phyloP scores from a whole-genome alignment of 2,797 vertebrate genomes.

The Epinephelus coioides region DNA sequence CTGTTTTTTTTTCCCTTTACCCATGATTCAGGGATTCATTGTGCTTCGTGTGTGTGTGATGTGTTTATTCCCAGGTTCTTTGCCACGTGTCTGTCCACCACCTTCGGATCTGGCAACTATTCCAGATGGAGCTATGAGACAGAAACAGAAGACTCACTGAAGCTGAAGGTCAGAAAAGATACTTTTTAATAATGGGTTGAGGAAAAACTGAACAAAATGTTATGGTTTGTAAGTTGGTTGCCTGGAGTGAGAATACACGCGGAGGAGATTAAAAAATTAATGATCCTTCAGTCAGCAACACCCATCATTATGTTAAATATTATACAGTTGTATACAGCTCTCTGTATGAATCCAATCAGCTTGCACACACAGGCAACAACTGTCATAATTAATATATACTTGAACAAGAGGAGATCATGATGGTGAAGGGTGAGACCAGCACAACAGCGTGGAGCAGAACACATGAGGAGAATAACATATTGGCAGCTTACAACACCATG shows the following conservation, averaged over 20 bases:
- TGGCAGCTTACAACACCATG: not conserved
- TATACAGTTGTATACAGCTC: not conserved
- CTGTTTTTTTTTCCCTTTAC: slow-evolving; percentile 25
- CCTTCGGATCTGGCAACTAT: slow-evolving; percentile 6
- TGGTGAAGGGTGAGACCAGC: not conserved
- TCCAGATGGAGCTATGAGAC: slow-evolving; percentile 19
- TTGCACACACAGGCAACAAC: not conserved
- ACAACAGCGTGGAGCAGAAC: not conserved
- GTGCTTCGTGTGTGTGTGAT: slow-evolving; percentile 19
- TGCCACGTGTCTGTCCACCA: slow-evolving; percentile 26
- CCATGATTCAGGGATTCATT: slow-evolving; percentile 55
- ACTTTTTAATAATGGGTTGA: not conserved
- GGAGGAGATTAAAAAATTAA: not conserved
- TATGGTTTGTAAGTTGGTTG: not conserved
- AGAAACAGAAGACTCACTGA: not conserved
- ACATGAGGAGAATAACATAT: not conserved
- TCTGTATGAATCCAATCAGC: slow-evolving; percentile 2
- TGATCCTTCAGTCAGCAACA: not conserved
- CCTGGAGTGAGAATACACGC: not conserved
- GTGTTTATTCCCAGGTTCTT: slow-evolving; percentile 8
- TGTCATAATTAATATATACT: not conserved
- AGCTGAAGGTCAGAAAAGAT: slow-evolving; percentile 5
- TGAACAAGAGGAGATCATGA: not conserved
- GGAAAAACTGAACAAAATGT: not conserved
- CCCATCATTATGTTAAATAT: not conserved